These are phyloP conservation scores for Antrozous pallidus DNA, from an alignment of 2,797 vertebrate species.

Conservation along the genomic window DNA sequence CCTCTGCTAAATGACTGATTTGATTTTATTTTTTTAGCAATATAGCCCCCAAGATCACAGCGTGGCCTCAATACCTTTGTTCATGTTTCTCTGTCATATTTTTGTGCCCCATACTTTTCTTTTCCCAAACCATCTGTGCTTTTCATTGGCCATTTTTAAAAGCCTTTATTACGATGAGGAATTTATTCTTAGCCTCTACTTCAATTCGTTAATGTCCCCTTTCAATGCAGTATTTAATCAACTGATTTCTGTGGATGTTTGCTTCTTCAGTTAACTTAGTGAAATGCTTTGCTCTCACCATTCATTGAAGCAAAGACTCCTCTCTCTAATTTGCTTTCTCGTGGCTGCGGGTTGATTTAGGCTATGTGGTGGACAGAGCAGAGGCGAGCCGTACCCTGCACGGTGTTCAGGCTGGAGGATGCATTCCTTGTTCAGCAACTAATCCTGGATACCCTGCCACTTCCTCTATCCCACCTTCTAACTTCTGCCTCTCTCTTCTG, in stretches of 20 bases:
- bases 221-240: neutral
- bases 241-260: conserved; percentile 26
- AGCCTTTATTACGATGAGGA: neutral
- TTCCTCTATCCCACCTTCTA: neutral
- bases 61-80: neutral
- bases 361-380: neutral
- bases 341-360: neutral
- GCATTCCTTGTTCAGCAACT: neutral
- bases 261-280: neutral
- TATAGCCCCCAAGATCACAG: neutral
- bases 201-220: neutral
- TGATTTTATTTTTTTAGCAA: neutral
- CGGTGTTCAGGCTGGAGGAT: neutral
- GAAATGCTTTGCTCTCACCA: neutral
- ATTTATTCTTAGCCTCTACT: neutral
- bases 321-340: conserved; percentile 17
- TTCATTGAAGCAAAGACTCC: neutral
- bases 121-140: neutral
- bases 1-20: neutral
- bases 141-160: neutral
- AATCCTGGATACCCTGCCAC: too few species aligned
- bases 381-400: neutral
- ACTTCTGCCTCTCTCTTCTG: neutral
- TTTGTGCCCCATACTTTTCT: neutral
- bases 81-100: neutral